These are phyloP conservation scores for Pedionomus torquatus DNA, from an alignment of 2,113 vertebrate species.

Conservation along the genomic window DNA sequence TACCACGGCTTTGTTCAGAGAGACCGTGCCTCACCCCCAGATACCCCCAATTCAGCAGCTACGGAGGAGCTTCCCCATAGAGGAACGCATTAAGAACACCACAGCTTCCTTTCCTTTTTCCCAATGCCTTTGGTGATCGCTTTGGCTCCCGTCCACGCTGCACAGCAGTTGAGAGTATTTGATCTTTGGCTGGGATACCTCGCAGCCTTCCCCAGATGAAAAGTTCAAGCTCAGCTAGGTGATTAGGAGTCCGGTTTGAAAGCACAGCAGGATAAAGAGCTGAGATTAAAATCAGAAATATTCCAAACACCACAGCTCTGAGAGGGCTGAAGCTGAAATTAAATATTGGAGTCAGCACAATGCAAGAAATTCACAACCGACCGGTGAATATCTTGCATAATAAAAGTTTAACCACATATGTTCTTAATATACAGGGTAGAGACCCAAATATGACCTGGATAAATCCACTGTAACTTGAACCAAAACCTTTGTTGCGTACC, in stretches of 20 bases:
- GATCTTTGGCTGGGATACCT: conserved; percentile 48
- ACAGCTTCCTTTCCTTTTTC: neutral
- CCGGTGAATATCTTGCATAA: conserved; percentile 58
- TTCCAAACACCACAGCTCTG: conserved; percentile 21
- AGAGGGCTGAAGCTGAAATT: conserved; percentile 51
- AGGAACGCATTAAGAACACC: neutral
- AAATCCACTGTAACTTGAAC: conserved; percentile 37
- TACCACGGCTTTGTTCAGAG: neutral
- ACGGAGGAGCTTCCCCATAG: neutral
- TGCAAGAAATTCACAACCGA: conserved; percentile 58
- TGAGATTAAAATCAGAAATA: conserved; percentile 69
- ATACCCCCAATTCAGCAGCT: neutral
- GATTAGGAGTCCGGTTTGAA: conserved; percentile 45
- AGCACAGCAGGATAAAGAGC: conserved; percentile 59
- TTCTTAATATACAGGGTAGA: conserved; percentile 57
- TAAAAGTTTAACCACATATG: conserved; percentile 66
- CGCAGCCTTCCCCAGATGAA: conserved; percentile 18
- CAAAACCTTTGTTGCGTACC: neutral
- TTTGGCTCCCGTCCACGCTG: neutral
- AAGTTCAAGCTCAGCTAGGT: conserved; percentile 44
- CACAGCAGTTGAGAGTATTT: conserved; percentile 56
- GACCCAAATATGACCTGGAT: conserved; percentile 60
- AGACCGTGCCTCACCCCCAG: neutral
- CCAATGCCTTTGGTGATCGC: neutral
- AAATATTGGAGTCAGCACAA: conserved; percentile 60